Evolutionary conservation across 2,888 invertebrate genomes (phyloP), one percentile per base, ranked within the genome.

Genomic region (Antheraea yamamai): DNA sequence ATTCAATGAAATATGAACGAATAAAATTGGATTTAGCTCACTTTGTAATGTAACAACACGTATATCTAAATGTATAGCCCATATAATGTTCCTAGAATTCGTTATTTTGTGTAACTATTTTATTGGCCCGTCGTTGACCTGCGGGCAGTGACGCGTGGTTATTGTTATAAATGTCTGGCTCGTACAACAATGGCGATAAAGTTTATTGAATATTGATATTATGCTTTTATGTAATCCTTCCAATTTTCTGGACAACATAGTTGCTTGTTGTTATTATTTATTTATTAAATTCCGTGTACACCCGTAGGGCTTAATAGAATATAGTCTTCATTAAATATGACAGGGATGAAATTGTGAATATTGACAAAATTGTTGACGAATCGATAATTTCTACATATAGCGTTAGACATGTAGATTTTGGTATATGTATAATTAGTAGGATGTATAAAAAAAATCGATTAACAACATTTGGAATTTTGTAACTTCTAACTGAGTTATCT

Each of bases 141-240:
- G 64, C 70, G 39, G 14, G 39, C 39, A 70, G 39, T 70, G 70
- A n/a, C 39, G 39, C 39, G 70, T 70, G 70, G 10, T 70, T 70
- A 70, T 70, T 70, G 70, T 20, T 70, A 35, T 35, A 35, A 68
- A 68, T 70, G 39, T 70, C 70, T 39, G 39, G 39, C 39, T 18
- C 70, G 39, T 39, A 70, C 70, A 70, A 70, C 70, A 70, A 39
- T 70, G 20, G 8, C 39, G 39, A 70, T 70, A 70, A 70, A 20
- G 64, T 66, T 30, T 66, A 66, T 66, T 30, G 23, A 61, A 23
- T 61, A 66, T 66, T 66, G 16, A 30, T 66, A 66, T 30, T 66
- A 66, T 23, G 26, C 6, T 16, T 66, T 26, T 26, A 66, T 16
- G 30, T 66, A 66, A 2, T 64, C 14, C 2, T 30, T 18, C 26